phyloP scores from a whole-genome alignment of 2,113 vertebrate genomes.

The Seriola rivoliana region DNA sequence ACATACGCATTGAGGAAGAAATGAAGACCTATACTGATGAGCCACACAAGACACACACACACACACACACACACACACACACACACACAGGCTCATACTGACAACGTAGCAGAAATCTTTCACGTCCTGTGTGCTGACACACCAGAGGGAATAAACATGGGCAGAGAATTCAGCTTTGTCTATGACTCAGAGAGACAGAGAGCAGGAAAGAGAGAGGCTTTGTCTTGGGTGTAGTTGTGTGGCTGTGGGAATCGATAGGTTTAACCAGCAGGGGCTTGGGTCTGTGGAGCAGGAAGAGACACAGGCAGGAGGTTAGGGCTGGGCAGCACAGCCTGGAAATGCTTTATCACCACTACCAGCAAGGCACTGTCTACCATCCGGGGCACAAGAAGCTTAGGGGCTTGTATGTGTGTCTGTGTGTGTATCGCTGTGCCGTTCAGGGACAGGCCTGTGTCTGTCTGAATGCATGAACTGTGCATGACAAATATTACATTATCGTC shows the following conservation, averaged over 20 bases:
- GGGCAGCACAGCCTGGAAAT: slow-evolving; percentile 72
- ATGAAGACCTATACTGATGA: slow-evolving; percentile 12
- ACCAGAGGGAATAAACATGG: slow-evolving; percentile 70
- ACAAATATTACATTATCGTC: slow-evolving; percentile 69
- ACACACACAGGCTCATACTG: neutral
- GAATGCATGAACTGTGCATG: slow-evolving; percentile 58
- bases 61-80: slow-evolving; percentile 24
- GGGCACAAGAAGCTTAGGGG: slow-evolving; percentile 67
- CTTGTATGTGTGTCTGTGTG: slow-evolving; percentile 47
- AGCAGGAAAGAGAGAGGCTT: slow-evolving; percentile 62
- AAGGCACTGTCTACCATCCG: slow-evolving; percentile 69
- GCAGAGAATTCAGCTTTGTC: slow-evolving; percentile 69
- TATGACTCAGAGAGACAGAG: slow-evolving; percentile 59
- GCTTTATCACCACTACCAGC: slow-evolving; percentile 75
- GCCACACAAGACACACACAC: slow-evolving; percentile 31
- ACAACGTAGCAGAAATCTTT: slow-evolving; percentile 43
- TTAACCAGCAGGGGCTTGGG: slow-evolving; percentile 74
- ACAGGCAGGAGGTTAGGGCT: slow-evolving; percentile 72
- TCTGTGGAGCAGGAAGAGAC: slow-evolving; percentile 76
- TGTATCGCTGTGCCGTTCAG: slow-evolving; percentile 24
- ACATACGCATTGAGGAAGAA: slow-evolving; percentile 24
- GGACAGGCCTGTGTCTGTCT: slow-evolving; percentile 32
- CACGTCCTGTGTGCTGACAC: slow-evolving; percentile 62
- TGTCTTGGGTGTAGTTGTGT: slow-evolving; percentile 74
- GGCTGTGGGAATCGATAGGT: slow-evolving; percentile 78